Conservation (phyloP, 2,797 vertebrate species). For the Apodemus agrarius region DNA sequence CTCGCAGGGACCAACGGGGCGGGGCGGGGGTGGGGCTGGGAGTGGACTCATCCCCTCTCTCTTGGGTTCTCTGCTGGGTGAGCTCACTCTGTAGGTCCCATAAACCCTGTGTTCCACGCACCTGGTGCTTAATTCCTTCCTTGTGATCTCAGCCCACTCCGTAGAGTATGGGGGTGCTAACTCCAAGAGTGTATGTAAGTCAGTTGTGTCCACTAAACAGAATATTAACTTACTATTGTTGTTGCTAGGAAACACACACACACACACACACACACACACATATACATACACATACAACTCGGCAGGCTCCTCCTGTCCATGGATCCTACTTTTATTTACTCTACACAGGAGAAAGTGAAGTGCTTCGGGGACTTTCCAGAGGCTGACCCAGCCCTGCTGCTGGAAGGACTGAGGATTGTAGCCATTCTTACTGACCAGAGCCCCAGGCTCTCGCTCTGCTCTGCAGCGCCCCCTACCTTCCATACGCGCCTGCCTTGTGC, state of each 20-base stretch:
- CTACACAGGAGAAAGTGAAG: not conserved
- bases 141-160: no score
- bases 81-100: not conserved
- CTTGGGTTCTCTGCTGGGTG: not conserved
- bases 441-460: no score
- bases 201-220: not conserved
- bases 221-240: not conserved
- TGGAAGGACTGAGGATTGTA: not conserved
- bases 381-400: not conserved
- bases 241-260: not conserved
- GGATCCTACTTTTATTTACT: no score
- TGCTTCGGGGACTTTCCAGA: no score
- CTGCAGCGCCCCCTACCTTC: not conserved
- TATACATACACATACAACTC: not conserved
- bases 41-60: not conserved
- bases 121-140: not conserved
- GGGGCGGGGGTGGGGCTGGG: no score
- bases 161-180: not conserved
- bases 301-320: not conserved
- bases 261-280: no score
- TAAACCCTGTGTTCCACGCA: not conserved
- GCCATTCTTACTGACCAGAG: accelerated
- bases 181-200: not conserved
- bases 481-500: no score
- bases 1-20: no score